Conservation (phyloP, 2,113 vertebrate genomes). For the Steatornis caripensis region DNA sequence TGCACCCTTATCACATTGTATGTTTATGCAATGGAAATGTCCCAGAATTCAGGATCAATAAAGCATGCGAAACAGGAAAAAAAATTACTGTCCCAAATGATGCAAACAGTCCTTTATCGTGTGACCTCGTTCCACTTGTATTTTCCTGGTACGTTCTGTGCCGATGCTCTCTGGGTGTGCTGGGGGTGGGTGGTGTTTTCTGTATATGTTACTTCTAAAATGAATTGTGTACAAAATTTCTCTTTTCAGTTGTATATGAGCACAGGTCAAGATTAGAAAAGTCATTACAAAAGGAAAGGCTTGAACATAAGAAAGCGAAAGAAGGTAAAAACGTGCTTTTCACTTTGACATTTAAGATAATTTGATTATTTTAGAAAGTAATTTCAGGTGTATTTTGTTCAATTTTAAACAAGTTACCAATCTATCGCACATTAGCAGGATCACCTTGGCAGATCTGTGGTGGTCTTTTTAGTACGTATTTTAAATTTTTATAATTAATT, state of each 20-base stretch:
- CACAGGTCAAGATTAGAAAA: slow-evolving; percentile 97
- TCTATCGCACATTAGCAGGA: not conserved
- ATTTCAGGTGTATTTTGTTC: not conserved
- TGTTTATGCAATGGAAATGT: not conserved
- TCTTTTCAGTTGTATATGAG: slow-evolving; percentile 90
- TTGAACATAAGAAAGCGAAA: slow-evolving; percentile 97
- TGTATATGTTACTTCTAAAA: not conserved
- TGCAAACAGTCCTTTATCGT: not conserved
- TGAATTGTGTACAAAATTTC: not conserved
- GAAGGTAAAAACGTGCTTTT: slow-evolving; percentile 82
- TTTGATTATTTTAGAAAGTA: not conserved
- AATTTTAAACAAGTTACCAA: not conserved
- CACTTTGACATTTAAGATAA: not conserved
- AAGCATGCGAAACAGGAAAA: not conserved
- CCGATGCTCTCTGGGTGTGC: not conserved
- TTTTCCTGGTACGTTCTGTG: not conserved
- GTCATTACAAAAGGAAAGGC: slow-evolving; percentile 94
- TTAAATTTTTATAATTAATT: not conserved
- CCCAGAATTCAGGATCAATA: not conserved
- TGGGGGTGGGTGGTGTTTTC: not conserved
- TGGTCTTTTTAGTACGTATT: not conserved
- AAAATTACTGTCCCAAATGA: not conserved
- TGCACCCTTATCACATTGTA: rapidly evolving
- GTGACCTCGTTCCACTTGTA: not conserved
- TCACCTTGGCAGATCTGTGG: not conserved